phyloP scores from a whole-genome alignment of 2,113 vertebrate species.

The Gyps fulvus region DNA sequence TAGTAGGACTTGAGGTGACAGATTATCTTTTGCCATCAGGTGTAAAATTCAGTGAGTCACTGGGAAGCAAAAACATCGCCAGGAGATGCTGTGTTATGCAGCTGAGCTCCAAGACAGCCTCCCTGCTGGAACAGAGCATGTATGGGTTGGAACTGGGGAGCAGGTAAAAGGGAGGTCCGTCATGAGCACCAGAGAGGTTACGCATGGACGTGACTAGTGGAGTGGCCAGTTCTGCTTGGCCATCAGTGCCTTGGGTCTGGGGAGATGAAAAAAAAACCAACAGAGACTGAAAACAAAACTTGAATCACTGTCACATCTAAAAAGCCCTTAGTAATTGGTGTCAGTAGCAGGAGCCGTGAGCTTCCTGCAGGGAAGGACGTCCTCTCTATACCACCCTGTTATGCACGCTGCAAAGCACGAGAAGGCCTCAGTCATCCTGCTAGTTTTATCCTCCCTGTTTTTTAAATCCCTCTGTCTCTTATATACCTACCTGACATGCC shows the following conservation, averaged over 20 bases:
- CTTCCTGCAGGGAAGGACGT: background rate
- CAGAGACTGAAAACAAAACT: background rate
- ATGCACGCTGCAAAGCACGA: fast-evolving
- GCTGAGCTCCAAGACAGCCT: background rate
- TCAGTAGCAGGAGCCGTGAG: background rate
- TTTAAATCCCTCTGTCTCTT: background rate
- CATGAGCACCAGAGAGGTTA: background rate
- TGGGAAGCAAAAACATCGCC: background rate
- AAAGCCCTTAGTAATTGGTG: background rate
- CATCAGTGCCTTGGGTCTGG: background rate
- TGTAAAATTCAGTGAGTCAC: slow-evolving; percentile 31
- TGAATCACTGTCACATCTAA: background rate
- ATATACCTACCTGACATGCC: background rate
- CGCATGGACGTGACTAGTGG: fast-evolving
- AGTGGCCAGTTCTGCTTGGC: background rate
- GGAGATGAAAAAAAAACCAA: background rate
- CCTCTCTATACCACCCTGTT: background rate
- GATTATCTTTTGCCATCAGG: slow-evolving; percentile 21
- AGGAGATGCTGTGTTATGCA: background rate
- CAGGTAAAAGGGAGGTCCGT: background rate
- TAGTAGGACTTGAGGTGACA: slow-evolving; percentile 28
- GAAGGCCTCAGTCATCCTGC: background rate
- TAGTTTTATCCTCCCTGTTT: background rate
- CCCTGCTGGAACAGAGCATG: background rate
- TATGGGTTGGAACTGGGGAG: background rate